Conservation (phyloP, 2,797 vertebrate genomes). For the Leptatherina wallacei region DNA sequence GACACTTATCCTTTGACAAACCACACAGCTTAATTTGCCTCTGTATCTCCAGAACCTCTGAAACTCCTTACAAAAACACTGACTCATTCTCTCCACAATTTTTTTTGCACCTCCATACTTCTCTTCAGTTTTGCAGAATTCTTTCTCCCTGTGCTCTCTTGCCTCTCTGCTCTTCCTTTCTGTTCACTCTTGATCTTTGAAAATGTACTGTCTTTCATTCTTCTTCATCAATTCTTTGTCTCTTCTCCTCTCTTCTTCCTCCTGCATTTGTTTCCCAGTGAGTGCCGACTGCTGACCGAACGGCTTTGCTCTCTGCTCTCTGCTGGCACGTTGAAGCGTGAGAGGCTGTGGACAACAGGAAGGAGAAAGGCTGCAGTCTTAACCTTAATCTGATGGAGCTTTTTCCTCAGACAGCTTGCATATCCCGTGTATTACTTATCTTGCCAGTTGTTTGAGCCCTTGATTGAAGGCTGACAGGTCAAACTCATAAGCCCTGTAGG, state of each 20-base stretch:
- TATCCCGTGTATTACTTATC: conserved; percentile 57
- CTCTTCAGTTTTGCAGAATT: conserved; percentile 24
- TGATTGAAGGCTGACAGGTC: conserved; percentile 42
- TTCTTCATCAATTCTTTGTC: conserved; percentile 41
- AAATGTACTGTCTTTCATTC: conserved; percentile 16
- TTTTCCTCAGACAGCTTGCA: conserved; percentile 46
- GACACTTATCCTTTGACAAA: conserved; percentile 3
- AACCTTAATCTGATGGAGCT: conserved; percentile 55
- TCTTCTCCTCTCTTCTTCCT: conserved; percentile 23
- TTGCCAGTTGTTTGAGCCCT: conserved; percentile 42
- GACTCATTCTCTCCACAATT: conserved; percentile 35
- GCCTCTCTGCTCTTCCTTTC: conserved; percentile 24
- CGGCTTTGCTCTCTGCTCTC: conserved; percentile 48
- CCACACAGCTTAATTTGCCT: background rate
- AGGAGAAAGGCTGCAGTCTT: conserved; percentile 45
- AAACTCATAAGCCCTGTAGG: conserved; percentile 45
- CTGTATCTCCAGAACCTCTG: conserved; percentile 23
- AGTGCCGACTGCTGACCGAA: conserved; percentile 64
- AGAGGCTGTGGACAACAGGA: conserved; percentile 50
- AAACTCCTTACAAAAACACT: conserved; percentile 31
- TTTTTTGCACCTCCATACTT: conserved; percentile 26
- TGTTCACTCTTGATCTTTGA: conserved; percentile 40
- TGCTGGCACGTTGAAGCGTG: conserved; percentile 39
- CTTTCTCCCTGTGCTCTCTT: conserved; percentile 19
- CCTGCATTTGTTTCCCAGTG: conserved; percentile 49